Evolutionary conservation across 1,140 invertebrate genomes (phyloP), one percentile per base, ranked within the genome.

Genomic region (Pollicipes pollicipes): DNA sequence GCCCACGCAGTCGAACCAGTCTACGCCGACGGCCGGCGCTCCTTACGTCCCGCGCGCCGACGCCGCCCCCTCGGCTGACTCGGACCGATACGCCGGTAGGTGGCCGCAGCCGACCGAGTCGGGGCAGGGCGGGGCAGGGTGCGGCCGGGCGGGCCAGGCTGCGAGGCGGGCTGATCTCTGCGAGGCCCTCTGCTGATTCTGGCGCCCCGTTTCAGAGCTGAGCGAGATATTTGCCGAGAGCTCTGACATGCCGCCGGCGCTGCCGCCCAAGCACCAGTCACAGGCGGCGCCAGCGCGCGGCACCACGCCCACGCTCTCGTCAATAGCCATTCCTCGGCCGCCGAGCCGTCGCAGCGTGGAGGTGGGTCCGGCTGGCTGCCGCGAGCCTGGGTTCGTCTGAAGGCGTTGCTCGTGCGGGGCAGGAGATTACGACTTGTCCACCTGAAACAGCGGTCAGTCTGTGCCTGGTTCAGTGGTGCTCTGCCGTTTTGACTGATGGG

Each of bases 301-400:
- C 21, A 74, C 75, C 29, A 88, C 88, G 13, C 83, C 85, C 0
- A 86, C 83, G 26, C 85, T 58, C 45, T 58, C 86, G 30, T 84
- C 85, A 27, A 91, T 93, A 75, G 88, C 88, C 26, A 87, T 94
- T 74, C 91, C 91, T 26, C 81, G 91, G 73, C 91, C 91, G 0
- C 90, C 92, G 1, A 93, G 91, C 1, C 80, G 91, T 66, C 74
- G 78, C 63, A 70, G 71, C 17, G 68, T 73, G 29, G 73, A 74
- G 69, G 73, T 72, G 66, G 73, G 73, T 21, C 30, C 68, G 16
- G 2, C 45, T 58, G 45, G 45, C n/a, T n/a, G n/a, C n/a, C n/a
- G n/a, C n/a, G n/a, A n/a, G n/a, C n/a, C n/a, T n/a, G n/a, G n/a
- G n/a, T n/a, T n/a, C n/a, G n/a, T n/a, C n/a, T n/a, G n/a, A n/a